Base-by-base conservation (phyloP, 2,888 invertebrate species). In the Thyatira batis region DNA sequence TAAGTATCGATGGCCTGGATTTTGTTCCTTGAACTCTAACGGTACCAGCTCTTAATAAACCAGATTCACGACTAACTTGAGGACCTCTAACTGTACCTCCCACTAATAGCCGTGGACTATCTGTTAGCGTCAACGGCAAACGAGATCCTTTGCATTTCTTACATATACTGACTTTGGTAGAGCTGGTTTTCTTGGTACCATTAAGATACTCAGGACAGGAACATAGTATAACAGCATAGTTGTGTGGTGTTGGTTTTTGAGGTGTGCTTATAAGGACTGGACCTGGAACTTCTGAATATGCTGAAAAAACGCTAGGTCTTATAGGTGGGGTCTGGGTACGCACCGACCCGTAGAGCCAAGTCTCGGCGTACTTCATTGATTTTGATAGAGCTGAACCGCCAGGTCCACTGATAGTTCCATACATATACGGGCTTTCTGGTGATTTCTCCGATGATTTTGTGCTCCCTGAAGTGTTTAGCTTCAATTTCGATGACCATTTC, bases 141-240 rank as follows among this genome's bases (percentile, higher is more conserved):
- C 96, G 93, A 76, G 96, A 95, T 72, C 96, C 96, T 78, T 96
- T 96, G 89, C 96, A 96, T 92, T 96, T 96, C 87, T 96, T 95
- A 92, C 96, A 96, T 72, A 95, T 94, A 81, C 94, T 94, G 75
- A 96, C 95, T 82, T 95, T 93, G 88, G 95, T 96, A 77, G 94
- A 93, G 78, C 94, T 94, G 72, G 93, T 93, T 82, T 94, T 93
- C 84, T 95, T 94, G 55, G 96, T 96, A 73, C 96, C 96, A 64
- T 94, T 94, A 55, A 96, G 91, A 82, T 96, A 96, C 88, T 96
- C 96, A 63, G 95, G 93, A 84, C 96, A 96, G 85, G 96, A 95
- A 92, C 96, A 96, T 79, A 96, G 93, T 69, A 96, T 95, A 64
- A 96, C 94, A 57, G 95, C 94, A 67, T 94, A 93, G 65, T 94